Evolutionary conservation across 2,113 vertebrate genomes (phyloP), one percentile per base, ranked within the genome.

Genomic region (Edolisoma coerulescens): DNA sequence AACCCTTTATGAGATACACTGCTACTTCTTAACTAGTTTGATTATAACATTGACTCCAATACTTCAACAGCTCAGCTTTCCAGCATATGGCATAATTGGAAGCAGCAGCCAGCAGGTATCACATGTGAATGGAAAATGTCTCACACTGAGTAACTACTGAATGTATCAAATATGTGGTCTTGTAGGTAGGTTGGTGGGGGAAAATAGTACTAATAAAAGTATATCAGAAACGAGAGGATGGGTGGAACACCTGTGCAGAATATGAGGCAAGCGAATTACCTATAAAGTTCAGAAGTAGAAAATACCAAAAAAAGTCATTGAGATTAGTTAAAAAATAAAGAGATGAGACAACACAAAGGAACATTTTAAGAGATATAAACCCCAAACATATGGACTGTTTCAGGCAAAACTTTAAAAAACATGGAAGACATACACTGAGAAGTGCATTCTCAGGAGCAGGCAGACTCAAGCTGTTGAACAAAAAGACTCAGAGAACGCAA

Each of bases 81-180:
- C 87, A 97, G 85, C 75, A 92, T 94, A 93, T 87, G 85, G 91
- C 92, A 92, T 98, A 98, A 98, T 96, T 98, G 96, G 96, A 98
- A 98, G 84, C 87, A 97, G 91, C 96, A 97, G 67, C 84, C 96
- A 97, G 94, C 95, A 97, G 95, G 93, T 97, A 97, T 92, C 95
- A 96, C 94, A 90, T 85, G 76, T 50, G 77, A 96, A 91, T 69
- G 73, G 89, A 64, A 89, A 96, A 97, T 61, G 68, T 85, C 91
- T 97, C 95, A 92, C 70, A 89, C 97, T 95, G 92, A 74, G 91
- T 87, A 96, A 96, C 92, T 95, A 96, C 90, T 97, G 89, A 94
- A 84, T 95, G 67, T 95, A 97, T 77, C 82, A 96, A 93, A 95
- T 95, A 95, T 12, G 6, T 84, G 87, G 65, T 96, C 93, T 83